Conservation (phyloP, 2,797 vertebrate genomes). For the Arrhamphus sclerolepis region DNA sequence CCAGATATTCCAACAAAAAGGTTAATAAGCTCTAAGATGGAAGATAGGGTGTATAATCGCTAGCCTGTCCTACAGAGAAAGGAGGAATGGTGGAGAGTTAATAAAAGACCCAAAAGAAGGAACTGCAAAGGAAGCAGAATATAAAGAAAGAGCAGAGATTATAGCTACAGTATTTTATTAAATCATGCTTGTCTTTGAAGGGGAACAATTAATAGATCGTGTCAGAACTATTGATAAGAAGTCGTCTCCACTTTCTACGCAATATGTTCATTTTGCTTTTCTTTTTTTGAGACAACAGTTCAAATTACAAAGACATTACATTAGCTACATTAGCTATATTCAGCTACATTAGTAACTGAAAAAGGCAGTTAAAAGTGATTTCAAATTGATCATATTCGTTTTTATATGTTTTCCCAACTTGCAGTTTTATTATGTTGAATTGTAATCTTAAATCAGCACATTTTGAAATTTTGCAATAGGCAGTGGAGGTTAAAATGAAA, state of each 20-base stretch:
- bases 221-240: neutral
- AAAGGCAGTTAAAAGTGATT: too few relatives aligned
- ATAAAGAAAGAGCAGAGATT: constrained; percentile 18
- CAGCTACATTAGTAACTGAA: too few relatives aligned
- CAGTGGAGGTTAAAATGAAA: too few relatives aligned
- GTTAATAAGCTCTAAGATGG: constrained; percentile 79
- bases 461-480: too few relatives aligned
- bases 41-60: constrained; percentile 72
- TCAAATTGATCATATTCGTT: too few relatives aligned
- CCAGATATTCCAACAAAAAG: constrained; percentile 83
- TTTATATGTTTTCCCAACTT: too few relatives aligned
- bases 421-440: too few relatives aligned
- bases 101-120: constrained; percentile 48
- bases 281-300: neutral
- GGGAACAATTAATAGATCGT: neutral
- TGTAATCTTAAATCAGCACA: too few relatives aligned
- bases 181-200: neutral
- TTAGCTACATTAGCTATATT: too few relatives aligned
- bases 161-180: constrained; percentile 7
- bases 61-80: constrained; percentile 60
- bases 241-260: too few relatives aligned
- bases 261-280: neutral
- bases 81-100: constrained; percentile 43
- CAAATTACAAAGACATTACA: too few relatives aligned
- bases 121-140: constrained; percentile 28